phyloP scores from a whole-genome alignment of 2,888 invertebrate species.

The Dinocampus coccinellae region DNA sequence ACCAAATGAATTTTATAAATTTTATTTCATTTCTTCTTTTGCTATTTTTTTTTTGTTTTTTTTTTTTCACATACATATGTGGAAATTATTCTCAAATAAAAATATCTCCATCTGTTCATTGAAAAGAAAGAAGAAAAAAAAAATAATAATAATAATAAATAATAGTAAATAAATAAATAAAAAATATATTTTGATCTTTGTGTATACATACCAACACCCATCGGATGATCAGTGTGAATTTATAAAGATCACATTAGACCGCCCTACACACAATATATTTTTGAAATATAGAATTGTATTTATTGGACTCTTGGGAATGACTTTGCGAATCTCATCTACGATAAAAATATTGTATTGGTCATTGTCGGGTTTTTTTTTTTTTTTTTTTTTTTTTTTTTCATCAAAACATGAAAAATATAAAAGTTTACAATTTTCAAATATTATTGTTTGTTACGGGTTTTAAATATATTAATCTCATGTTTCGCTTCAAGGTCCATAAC shows the following conservation, averaged over 20 bases:
- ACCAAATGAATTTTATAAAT: constrained; percentile 5
- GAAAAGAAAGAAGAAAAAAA: neutral
- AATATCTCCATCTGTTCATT: neutral
- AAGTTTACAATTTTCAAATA: constrained; percentile 21
- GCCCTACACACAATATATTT: constrained; percentile 28
- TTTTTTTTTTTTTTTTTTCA: too few relatives aligned
- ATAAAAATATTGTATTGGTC: constrained; percentile 8
- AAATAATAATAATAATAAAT: neutral
- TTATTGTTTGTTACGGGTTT: constrained; percentile 49
- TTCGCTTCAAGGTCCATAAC: constrained; percentile 11
- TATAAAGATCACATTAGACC: constrained; percentile 35
- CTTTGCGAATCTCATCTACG: neutral
- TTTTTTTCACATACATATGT: neutral
- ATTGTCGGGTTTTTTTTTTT: neutral
- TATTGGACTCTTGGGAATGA: constrained; percentile 56
- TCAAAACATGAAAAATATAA: neutral
- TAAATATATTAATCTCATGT: constrained; percentile 54
- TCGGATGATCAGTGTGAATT: constrained; percentile 48
- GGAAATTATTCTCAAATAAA: neutral
- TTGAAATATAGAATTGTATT: constrained; percentile 42
- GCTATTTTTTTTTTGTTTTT: neutral
- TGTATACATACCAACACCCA: neutral
- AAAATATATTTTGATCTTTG: neutral
- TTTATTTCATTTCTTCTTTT: neutral
- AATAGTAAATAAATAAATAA: too few relatives aligned